Base-by-base conservation (phyloP, 35 echinoderm and acorn worm species). In the Patiria miniata region DNA sequence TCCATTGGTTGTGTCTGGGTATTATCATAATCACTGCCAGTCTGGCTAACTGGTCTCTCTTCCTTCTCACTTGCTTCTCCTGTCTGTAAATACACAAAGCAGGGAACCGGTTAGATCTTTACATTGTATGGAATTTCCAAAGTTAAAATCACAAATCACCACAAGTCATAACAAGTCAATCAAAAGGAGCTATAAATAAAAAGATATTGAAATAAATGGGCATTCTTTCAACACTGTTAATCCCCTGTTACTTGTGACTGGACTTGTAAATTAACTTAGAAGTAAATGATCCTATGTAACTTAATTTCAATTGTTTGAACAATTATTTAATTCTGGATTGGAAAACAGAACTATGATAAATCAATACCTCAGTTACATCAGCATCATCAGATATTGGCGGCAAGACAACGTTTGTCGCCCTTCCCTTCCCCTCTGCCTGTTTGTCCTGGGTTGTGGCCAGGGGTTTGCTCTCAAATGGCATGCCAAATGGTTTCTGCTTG, bases 21-120 rank as follows among this genome's bases (percentile, higher is more conserved):
- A 68, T 97, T 93, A n/a, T 97, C 94, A 51, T 97, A 96, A 44
- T 97, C 94, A 87, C 94, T 97, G 34, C 87, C 94, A 21, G 94
- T 52, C 78, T 84, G 65, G 82, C 94, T 93, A 0, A 79, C 55
- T 58, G 91, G 86, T 50, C 90, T 92, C 0, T 95, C 94, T 51
- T 17, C 47, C 78, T 86, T 79, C 37, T 83, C 90, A 22, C 77
- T 53, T 26, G 28, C 9, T 4, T 47, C 88, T n/a, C 29, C 21
- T 12, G 59, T 37, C 87, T 88, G 37, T 15, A 22, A 39, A 80
- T n/a, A 88, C 42, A 88, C 10, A 21, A 5, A 52, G 18, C 40
- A 59, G 37, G 12, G 42, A 6, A 47, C 42, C 42, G 12, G 42
- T 12, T 47, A 47, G 4, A 47, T 47, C 42, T 47, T 47, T 47